Conservation (phyloP, 2,797 vertebrate genomes). For the Agapornis canus region DNA sequence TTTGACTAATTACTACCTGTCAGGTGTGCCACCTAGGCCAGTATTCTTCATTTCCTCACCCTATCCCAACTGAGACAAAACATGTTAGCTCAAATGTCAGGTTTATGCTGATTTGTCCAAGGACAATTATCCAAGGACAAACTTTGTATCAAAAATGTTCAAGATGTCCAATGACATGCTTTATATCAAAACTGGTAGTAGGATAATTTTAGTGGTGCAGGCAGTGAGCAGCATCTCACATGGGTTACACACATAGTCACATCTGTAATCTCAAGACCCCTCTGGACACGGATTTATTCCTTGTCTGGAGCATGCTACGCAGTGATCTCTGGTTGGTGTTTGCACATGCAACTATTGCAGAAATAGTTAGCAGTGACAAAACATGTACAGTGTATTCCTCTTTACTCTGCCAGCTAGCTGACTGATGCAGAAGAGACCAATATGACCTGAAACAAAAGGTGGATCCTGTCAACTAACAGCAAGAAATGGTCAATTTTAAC, state of each 20-base stretch:
- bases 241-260: not conserved
- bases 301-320: not conserved
- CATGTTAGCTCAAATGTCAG: not conserved
- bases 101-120: not conserved
- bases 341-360: not conserved
- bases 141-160: not conserved
- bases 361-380: not conserved
- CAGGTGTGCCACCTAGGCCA: not conserved
- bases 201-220: not conserved
- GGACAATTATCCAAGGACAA: not conserved
- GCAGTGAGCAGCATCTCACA: not conserved
- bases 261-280: not conserved
- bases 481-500: not conserved
- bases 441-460: not conserved
- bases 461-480: not conserved
- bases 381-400: not conserved
- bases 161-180: not conserved
- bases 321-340: not conserved
- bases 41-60: not conserved
- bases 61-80: not conserved
- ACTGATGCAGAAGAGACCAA: not conserved
- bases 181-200: not conserved
- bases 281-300: not conserved
- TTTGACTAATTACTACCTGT: not conserved
- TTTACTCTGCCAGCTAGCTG: not conserved